Evolutionary conservation across 2,113 vertebrate genomes (phyloP), one percentile per base, ranked within the genome.

Genomic region (Mustelus asterias): DNA sequence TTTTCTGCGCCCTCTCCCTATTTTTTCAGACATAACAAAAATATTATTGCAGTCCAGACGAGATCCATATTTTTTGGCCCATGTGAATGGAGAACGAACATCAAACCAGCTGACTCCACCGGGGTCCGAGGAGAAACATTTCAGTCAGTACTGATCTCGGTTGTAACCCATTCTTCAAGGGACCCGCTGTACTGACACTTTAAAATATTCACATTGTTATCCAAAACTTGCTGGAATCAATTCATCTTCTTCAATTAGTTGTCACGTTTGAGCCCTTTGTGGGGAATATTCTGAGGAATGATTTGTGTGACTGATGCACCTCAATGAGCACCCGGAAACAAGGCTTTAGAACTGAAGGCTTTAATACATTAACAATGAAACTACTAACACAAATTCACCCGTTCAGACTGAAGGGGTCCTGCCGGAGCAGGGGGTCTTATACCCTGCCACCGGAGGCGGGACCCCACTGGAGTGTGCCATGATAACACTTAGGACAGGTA

Each of bases 21-120:
- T 65, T 89, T 89, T 44, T 93, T 67, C 89, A 93, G 89, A 93
- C 60, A 67, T 93, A 93, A 93, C n/a, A 67, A n/a, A 67, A 67
- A 93, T 93, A 93, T 93, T 93, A 93, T 67, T 65, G 89, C 18
- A 29, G 86, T 26, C 26, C 86, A 89, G 86, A 93, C n/a, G 33
- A 22, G 20, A 3, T 33, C 29, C 5, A 65, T 67, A 2, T 65
- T 90, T 33, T 58, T 26, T 24, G 13, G 88, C 29, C 54, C 9
- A 33, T 90, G 29, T 90, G 60, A 65, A 33, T 37, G 16, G 60
- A 10, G 33, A 65, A 65, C 41, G 33, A 67, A 18, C 18, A 60
- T 0, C 58, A 16, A 89, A 29, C 2, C 44, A 88, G 24, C 24
- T 8, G 44, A 48, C 41, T 44, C 85, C 4, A 65, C 8, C 18